These are phyloP conservation scores for Delichon dasypus DNA, from an alignment of 2,797 vertebrate genomes.

Conservation along the genomic window DNA sequence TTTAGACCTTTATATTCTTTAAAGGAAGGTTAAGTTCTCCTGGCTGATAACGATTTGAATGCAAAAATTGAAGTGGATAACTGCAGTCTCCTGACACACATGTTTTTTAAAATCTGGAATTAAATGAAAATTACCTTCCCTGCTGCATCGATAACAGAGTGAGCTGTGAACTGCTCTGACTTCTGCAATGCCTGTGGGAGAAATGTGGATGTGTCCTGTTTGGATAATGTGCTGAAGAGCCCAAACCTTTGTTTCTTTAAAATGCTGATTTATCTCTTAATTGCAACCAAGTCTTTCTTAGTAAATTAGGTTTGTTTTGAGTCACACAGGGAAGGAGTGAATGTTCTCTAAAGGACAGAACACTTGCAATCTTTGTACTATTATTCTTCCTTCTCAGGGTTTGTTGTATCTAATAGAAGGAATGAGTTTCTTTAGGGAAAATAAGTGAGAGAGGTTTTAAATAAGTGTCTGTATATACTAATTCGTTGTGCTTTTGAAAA, in stretches of 20 bases:
- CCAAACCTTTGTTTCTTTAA: not conserved
- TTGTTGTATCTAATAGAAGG: not conserved
- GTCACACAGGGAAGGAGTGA: not conserved
- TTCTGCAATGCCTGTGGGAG: not conserved
- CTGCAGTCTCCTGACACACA: not conserved
- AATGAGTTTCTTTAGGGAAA: not conserved
- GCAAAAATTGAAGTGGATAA: not conserved
- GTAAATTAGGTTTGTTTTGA: not conserved
- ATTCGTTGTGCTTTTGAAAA: not conserved
- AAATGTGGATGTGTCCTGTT: not conserved
- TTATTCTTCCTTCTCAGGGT: not conserved
- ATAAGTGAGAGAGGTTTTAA: not conserved
- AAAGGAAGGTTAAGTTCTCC: not conserved
- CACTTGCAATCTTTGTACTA: not conserved
- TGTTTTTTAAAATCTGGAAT: not conserved
- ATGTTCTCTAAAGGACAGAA: constrained; percentile 6
- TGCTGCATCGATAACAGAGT: not conserved
- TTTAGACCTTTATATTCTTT: not conserved
- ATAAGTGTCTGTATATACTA: not conserved
- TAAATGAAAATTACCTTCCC: not conserved
- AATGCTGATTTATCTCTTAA: not conserved
- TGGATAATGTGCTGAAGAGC: not conserved
- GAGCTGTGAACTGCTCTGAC: not conserved
- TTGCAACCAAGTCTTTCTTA: not conserved
- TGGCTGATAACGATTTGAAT: not conserved